Evolutionary conservation across 30 jellyfish, hydroid and myxozoan genomes (phyloP), one percentile per base, ranked within the genome.

Genomic region (Cassiopea xamachana): DNA sequence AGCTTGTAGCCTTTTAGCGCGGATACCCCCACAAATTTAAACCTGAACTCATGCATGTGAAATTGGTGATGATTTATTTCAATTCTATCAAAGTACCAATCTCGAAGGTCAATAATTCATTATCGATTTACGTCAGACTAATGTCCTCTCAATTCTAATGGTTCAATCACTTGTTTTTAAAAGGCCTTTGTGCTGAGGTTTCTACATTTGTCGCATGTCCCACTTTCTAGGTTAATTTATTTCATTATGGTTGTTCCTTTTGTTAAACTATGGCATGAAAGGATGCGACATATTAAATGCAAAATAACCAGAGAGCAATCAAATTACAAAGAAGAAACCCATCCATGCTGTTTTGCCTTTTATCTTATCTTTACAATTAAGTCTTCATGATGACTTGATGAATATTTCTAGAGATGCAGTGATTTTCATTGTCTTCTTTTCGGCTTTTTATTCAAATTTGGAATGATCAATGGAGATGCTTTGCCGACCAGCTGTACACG

Each of bases 191-290:
- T 10, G 18, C 43, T 46, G 84, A 39, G 84, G 84, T 75, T 64
- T 75, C 84, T 13, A 45, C 48, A 75, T 10, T 75, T 75, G 84
- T 75, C 45, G 46, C 46, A 43, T 39, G 84, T 39, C 84, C 46
- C 43, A 51, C 43, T 46, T 46, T 75, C 46, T 27, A 27, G 18
- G 14, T 39, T 44, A 43, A 45, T 75, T 75, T 75, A 16, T 75
- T 1, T 43, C 0, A 6, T 7, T 44, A 1, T 5, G 14, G 12
- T 18, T 44, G 64, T 39, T 18, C 7, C 84, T 75, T 44, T 50
- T 10, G 43, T 46, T 39, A 51, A 75, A 39, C 45, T 75, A 16
- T 18, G 69, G 48, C 84, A 43, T 75, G 27, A 75, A 75, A 75
- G 64, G 70, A 46, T 69, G 46, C 14, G 46, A 69, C 84, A 1